Percentiles rank a stretch among this genome's conserved stretches.
phyloP scores from a whole-genome alignment of 2,888 invertebrate genomes.

The Tenthredo livida region DNA sequence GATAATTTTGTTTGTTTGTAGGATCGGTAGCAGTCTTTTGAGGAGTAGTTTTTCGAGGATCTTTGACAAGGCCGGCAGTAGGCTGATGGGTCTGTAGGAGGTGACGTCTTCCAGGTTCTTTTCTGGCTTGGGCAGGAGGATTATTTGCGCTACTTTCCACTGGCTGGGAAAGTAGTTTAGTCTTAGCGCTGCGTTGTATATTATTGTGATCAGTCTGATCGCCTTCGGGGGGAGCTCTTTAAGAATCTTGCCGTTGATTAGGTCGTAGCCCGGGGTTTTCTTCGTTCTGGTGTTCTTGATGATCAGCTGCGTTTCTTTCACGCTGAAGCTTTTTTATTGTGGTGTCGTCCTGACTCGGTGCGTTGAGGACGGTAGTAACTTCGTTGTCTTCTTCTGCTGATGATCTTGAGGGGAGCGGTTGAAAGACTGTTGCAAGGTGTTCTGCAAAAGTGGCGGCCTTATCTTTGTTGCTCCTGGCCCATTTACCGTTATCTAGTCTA shows the following conservation, averaged over 20 bases:
- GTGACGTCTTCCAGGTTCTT: conserved; percentile 58
- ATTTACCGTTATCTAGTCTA: too few species aligned
- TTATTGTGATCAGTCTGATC: conserved; percentile 58
- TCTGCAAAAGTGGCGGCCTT: too few species aligned
- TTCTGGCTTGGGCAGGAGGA: conserved; percentile 60
- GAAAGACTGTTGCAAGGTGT: too few species aligned
- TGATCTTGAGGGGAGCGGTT: too few species aligned
- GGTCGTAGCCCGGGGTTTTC: conserved; percentile 63
- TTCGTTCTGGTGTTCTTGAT: conserved; percentile 35
- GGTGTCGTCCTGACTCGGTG: too few species aligned
- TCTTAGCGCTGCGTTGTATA: conserved; percentile 63
- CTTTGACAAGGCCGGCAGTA: conserved; percentile 58
- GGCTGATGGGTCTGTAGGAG: conserved; percentile 61
- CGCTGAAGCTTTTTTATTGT: too few species aligned
- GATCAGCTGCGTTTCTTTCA: too few species aligned
- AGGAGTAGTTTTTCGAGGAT: conserved; percentile 55
- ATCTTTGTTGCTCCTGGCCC: too few species aligned
- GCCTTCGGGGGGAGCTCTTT: conserved; percentile 63
- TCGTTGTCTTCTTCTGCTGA: too few species aligned
- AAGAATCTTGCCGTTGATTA: conserved; percentile 61
- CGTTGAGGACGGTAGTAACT: too few species aligned
- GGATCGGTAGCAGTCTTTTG: too few species aligned
- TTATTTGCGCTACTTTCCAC: conserved; percentile 62
- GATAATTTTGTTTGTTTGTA: too few species aligned
- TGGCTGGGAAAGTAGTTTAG: conserved; percentile 60